phyloP scores from a whole-genome alignment of 2,888 invertebrate genomes.

The Invenusta paracnida region DNA sequence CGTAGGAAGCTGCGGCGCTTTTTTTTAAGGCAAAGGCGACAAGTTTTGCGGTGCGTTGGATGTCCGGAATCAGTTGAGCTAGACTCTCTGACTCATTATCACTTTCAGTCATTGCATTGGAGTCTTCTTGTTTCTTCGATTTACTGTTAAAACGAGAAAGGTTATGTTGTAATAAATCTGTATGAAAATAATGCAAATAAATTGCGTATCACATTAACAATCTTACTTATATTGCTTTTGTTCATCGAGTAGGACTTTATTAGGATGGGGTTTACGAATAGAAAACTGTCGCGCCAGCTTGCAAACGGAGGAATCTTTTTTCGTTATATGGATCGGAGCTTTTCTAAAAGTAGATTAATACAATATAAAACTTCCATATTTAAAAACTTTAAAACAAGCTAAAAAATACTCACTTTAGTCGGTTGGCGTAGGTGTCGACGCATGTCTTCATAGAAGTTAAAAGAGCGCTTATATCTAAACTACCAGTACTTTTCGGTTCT shows the following conservation, averaged over 20 bases:
- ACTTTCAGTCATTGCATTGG: slow-evolving; percentile 39
- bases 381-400: not conserved
- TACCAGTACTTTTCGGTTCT: slow-evolving; percentile 35
- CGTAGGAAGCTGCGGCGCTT: not conserved
- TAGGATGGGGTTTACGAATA: not conserved
- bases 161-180: no score
- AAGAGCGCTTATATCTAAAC: slow-evolving; percentile 66
- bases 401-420: slow-evolving; percentile 66
- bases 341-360: not conserved
- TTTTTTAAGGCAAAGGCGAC: slow-evolving; percentile 50
- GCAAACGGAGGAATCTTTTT: not conserved
- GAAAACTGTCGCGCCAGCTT: not conserved
- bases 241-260: not conserved
- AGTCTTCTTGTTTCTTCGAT: slow-evolving; percentile 55
- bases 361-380: not conserved
- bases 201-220: not conserved
- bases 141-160: not conserved
- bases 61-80: slow-evolving; percentile 80
- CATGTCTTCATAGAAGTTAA: slow-evolving; percentile 81
- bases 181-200: no score
- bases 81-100: slow-evolving; percentile 82
- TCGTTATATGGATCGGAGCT: not conserved
- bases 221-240: not conserved
- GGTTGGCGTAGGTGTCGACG: slow-evolving; percentile 82
- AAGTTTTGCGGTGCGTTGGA: slow-evolving; percentile 68